Percentiles rank a stretch among this genome's conserved stretches.
These are phyloP conservation scores for Carposina sasakii DNA, from an alignment of 1,140 invertebrate species.

Conservation along the genomic window DNA sequence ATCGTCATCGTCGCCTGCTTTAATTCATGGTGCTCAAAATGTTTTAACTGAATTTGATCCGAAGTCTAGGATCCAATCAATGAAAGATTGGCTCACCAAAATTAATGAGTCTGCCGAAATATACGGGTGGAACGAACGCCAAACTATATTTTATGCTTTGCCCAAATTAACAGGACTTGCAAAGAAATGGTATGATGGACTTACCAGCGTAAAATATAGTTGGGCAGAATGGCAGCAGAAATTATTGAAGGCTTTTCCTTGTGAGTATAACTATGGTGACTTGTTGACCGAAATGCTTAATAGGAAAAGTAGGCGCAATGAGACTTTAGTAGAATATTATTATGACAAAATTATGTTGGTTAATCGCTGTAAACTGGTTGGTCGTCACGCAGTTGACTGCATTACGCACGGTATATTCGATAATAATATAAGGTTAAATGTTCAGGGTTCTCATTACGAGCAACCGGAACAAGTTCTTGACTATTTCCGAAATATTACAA, in stretches of 20 bases:
- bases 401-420: slow-evolving; percentile 7
- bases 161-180: slow-evolving; percentile 8
- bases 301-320: background rate
- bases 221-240: slow-evolving; percentile 25
- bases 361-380: slow-evolving; percentile 7
- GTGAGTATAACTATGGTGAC: slow-evolving; percentile 8
- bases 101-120: slow-evolving; percentile 8
- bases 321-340: slow-evolving; percentile 8
- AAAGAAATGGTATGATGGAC: slow-evolving; percentile 14
- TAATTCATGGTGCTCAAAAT: too few relatives aligned
- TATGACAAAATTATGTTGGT: slow-evolving; percentile 9
- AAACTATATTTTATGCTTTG: slow-evolving; percentile 9
- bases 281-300: slow-evolving; percentile 7
- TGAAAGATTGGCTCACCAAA: slow-evolving; percentile 8
- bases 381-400: slow-evolving; percentile 11
- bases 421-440: background rate
- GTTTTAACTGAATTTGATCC: slow-evolving; percentile 3
- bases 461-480: slow-evolving; percentile 8
- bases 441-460: background rate
- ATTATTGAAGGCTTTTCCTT: slow-evolving; percentile 17
- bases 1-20: too few relatives aligned
- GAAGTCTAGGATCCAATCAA: slow-evolving; percentile 3
- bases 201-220: slow-evolving; percentile 15
- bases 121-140: slow-evolving; percentile 9
- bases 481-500: slow-evolving; percentile 9